Evolutionary conservation across 2,797 vertebrate genomes (phyloP).

Genomic region (Coregonus ussuriensis): DNA sequence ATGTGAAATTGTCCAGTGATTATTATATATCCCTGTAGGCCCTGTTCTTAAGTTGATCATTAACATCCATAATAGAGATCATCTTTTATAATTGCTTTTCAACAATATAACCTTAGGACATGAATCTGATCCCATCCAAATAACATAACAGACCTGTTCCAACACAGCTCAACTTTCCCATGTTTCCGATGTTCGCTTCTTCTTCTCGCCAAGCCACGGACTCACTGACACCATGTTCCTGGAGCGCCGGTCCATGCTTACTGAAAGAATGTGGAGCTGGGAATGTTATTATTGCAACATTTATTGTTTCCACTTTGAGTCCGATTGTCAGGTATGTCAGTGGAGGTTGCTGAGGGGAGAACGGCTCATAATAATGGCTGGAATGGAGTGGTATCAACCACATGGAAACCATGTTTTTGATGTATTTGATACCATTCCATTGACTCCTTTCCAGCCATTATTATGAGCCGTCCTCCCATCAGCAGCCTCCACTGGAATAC

Average conservation of each 20-base stretch:
- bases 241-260: constrained; percentile 53
- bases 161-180: constrained; percentile 16
- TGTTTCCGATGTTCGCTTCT: neutral
- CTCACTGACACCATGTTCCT: constrained; percentile 29
- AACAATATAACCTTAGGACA: constrained; percentile 20
- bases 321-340: constrained; percentile 1
- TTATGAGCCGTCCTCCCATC: too few species aligned
- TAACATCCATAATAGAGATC: constrained; percentile 18
- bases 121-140: constrained; percentile 29
- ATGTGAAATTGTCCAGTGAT: constrained; percentile 1
- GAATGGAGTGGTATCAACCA: too few species aligned
- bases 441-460: too few species aligned
- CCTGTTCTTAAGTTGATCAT: neutral
- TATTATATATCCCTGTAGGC: constrained; percentile 26
- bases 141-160: constrained; percentile 29
- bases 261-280: constrained; percentile 57
- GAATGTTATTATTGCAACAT: constrained; percentile 45
- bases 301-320: constrained; percentile 8
- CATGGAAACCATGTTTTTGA: too few species aligned
- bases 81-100: constrained; percentile 28
- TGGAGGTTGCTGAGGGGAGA: too few species aligned
- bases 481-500: too few species aligned
- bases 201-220: constrained; percentile 27
- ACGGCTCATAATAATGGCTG: too few species aligned
- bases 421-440: too few species aligned